Percentiles rank a stretch among this genome's conserved stretches.
Evolutionary conservation across 2,797 vertebrate genomes (phyloP).

Genomic region (Anniella stebbinsi): DNA sequence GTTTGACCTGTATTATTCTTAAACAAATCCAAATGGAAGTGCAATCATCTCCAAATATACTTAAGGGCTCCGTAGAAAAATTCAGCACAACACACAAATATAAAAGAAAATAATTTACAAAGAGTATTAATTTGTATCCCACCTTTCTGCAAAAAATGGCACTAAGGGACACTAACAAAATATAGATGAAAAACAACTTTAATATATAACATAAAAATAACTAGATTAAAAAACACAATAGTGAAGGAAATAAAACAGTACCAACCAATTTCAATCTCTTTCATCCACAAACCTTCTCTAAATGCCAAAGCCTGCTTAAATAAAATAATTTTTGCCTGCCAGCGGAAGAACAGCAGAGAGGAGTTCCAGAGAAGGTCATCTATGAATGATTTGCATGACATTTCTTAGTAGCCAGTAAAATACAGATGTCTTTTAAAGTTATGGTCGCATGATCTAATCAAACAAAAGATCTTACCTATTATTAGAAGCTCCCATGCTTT

Average conservation of each 20-base stretch:
- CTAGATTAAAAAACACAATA: too few relatives aligned
- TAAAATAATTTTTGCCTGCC: too few relatives aligned
- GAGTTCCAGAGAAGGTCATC: too few relatives aligned
- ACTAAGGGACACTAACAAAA: too few relatives aligned
- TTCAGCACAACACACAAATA: background rate
- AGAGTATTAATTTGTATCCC: background rate
- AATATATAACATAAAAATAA: too few relatives aligned
- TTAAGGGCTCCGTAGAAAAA: background rate
- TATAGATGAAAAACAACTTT: too few relatives aligned
- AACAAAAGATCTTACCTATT: background rate
- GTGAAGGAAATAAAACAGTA: too few relatives aligned
- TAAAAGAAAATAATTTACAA: background rate
- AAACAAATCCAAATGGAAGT: background rate
- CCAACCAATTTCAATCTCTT: too few relatives aligned
- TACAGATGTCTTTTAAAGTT: background rate
- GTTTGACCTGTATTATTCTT: background rate
- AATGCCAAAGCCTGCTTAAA: too few relatives aligned
- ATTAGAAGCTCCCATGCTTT: background rate
- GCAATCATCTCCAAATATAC: background rate
- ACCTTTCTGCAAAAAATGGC: too few relatives aligned
- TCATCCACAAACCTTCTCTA: too few relatives aligned
- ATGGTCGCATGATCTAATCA: background rate
- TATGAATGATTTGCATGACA: background rate
- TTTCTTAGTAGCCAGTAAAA: background rate
- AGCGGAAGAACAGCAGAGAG: too few relatives aligned